Base-by-base conservation (phyloP, 2,888 invertebrate species). In the Caenorhabditis drosophilae region DNA sequence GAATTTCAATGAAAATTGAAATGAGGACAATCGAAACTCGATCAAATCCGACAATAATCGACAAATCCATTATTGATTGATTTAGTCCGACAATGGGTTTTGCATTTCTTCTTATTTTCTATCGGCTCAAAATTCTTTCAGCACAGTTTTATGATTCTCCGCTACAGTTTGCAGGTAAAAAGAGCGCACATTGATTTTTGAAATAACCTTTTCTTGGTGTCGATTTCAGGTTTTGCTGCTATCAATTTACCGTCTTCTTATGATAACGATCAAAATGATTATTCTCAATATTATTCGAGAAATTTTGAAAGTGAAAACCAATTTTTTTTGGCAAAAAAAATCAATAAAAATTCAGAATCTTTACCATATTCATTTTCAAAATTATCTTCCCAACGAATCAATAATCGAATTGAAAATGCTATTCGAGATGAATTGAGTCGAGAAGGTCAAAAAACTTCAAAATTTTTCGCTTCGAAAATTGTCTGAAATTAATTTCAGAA, bases 161-260 rank as follows among this genome's bases (percentile, higher is more conserved):
- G 2, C 41, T 34, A 47, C 56, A 56, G 31, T 50, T 56, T 45
- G 50, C 44, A 35, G 56, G 56, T 56, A 16, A 25, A 18, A 4
- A 22, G 34, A 26, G 41, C 26, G 15, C 18, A 18, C 2, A 26
- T 27, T 15, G 20, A 0, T 20, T 35, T 18, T 2, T 23, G 25
- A 25, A 20, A 31, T 20, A 16, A 9, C 18, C 11, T 18, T 31
- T 31, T n/a, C n/a, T n/a, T n/a, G n/a, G n/a, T n/a, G n/a, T n/a
- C n/a, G n/a, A n/a, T 50, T 38, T 25, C 11, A 60, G 60, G 60
- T 1, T 61, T 45, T 11, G 60, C 60, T 18, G 54, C 60, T 6
- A 41, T 61, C 4, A 54, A 55, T 16, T 26, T 61, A 6, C 60
- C 60, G 0, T 31, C 54, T 7, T 7, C 42, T 26, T 48, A 49